phyloP scores from a whole-genome alignment of 2,113 vertebrate genomes.

The Prolemur simus region DNA sequence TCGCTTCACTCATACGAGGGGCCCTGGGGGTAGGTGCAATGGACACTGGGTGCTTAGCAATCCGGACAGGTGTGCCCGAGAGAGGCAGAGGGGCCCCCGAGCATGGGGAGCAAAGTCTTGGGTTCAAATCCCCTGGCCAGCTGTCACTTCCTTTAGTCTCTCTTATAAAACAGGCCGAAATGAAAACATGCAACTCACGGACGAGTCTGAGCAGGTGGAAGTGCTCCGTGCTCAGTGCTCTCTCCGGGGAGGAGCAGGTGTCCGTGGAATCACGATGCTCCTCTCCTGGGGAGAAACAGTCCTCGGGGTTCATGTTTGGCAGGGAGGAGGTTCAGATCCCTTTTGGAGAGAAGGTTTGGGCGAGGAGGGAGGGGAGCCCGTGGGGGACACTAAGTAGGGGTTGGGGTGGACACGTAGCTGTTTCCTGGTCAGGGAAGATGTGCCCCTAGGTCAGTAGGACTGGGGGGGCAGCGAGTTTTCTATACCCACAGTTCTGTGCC shows the following conservation, averaged over 20 bases:
- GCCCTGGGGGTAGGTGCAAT: neutral
- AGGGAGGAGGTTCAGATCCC: neutral
- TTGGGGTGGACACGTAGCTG: neutral
- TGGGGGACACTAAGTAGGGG: accelerated
- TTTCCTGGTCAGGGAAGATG: neutral
- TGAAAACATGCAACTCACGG: accelerated
- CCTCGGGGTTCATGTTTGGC: neutral
- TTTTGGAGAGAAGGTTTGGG: neutral
- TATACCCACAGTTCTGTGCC: neutral
- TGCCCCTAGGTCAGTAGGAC: neutral
- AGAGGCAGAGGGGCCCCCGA: neutral
- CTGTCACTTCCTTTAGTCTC: too few species aligned
- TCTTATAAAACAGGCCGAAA: neutral
- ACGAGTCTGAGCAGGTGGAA: accelerated
- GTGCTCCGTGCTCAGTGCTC: accelerated
- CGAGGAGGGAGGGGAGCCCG: accelerated
- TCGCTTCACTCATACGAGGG: neutral
- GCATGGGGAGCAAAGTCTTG: neutral
- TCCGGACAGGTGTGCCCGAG: too few species aligned
- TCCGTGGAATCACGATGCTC: neutral
- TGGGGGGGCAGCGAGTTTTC: neutral
- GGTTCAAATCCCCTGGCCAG: neutral
- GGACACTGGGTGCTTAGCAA: neutral
- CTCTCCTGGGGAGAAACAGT: neutral
- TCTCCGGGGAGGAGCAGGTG: accelerated